Conservation (phyloP, 2,888 invertebrate species). For the Lasioglossum pauxillum region DNA sequence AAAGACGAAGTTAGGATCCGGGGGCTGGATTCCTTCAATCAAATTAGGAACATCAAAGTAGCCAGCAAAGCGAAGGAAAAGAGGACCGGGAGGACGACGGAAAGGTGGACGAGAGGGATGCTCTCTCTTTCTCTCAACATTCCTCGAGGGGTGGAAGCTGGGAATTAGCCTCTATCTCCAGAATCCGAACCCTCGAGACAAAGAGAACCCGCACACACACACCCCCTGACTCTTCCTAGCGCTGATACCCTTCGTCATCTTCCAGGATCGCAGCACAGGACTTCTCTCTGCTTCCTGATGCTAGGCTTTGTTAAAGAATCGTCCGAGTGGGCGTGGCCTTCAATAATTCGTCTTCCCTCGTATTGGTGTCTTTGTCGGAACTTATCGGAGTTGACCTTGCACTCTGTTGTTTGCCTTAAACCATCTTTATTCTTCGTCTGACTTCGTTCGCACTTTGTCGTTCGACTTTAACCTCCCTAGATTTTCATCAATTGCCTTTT, state of each 20-base stretch:
- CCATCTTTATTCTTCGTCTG: neutral
- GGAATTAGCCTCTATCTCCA: conserved; percentile 84
- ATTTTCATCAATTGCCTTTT: neutral
- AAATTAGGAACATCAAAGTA: conserved; percentile 85
- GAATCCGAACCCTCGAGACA: conserved; percentile 82
- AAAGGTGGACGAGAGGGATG: conserved; percentile 62
- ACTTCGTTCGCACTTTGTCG: neutral
- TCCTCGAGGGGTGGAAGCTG: conserved; percentile 79
- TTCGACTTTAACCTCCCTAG: neutral
- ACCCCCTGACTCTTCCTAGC: neutral
- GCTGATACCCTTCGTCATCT: conserved; percentile 66
- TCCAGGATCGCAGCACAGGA: conserved; percentile 44
- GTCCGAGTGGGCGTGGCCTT: conserved; percentile 69
- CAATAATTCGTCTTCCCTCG: conserved; percentile 49
- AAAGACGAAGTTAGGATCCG: conserved; percentile 81
- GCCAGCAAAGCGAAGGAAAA: conserved; percentile 76
- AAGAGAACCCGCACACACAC: conserved; percentile 71
- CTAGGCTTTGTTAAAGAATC: conserved; percentile 67
- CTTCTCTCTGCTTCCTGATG: conserved; percentile 61
- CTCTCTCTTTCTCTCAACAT: conserved; percentile 56
- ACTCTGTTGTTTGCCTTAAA: neutral
- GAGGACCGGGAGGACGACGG: conserved; percentile 68
- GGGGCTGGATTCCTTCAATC: conserved; percentile 83
- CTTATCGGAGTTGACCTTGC: neutral
- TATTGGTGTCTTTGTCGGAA: neutral